Conservation (phyloP, 2,888 invertebrate species). For the Ypsolopha sequella region DNA sequence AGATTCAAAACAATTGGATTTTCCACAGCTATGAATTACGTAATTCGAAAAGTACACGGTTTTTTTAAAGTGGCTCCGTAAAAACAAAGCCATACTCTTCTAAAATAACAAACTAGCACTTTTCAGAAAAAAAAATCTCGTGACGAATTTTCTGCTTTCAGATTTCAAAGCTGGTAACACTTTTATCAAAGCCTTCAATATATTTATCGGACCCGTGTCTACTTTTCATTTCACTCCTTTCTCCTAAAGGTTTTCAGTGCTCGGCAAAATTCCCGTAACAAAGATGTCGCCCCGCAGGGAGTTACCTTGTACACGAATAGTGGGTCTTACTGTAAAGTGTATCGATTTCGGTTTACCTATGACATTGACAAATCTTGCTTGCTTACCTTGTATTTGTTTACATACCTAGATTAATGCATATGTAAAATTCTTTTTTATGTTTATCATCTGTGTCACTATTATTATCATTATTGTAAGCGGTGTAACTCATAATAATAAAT, state of each 20-base stretch:
- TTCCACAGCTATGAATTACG: no score
- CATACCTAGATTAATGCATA: no score
- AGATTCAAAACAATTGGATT: no score
- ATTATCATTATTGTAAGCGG: no score
- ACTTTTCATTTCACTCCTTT: conserved; percentile 69
- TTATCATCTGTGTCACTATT: conserved; percentile 9
- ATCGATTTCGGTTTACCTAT: conserved; percentile 23
- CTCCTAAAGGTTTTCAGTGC: conserved; percentile 44
- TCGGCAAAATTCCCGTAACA: conserved; percentile 26
- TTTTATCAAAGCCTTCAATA: conserved; percentile 62
- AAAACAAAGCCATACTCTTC: no score
- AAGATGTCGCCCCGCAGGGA: conserved; percentile 56
- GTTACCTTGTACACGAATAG: conserved; percentile 43
- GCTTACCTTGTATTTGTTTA: no score
- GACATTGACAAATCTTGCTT: conserved; percentile 38
- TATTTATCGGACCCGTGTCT: conserved; percentile 70
- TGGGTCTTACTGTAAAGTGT: conserved; percentile 39
- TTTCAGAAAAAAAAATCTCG: no score
- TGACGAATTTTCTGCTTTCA: no score
- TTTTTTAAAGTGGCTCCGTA: no score
- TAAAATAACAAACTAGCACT: no score
- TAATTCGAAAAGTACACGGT: no score
- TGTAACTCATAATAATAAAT: conserved; percentile 32
- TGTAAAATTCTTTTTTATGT: conserved; percentile 8
- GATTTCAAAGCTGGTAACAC: no score